These are phyloP conservation scores for Manacus vitellinus DNA, from an alignment of 2,113 vertebrate species.

Conservation along the genomic window DNA sequence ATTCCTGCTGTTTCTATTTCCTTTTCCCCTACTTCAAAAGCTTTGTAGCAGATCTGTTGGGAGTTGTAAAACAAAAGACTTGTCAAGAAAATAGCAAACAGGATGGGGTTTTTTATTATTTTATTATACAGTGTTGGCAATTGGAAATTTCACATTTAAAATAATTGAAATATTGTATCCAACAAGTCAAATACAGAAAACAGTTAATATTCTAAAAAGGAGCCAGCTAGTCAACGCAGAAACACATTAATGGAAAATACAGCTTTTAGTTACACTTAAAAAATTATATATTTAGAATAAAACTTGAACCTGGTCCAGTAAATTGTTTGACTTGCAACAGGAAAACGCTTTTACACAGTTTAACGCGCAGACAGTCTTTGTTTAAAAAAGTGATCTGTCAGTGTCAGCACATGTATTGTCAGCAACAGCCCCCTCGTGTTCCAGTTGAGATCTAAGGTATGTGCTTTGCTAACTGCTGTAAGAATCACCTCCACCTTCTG, in stretches of 20 bases:
- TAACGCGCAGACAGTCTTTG: slow-evolving; percentile 72
- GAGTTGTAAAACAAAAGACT: background rate
- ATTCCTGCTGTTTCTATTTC: slow-evolving; percentile 12
- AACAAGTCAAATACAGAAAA: slow-evolving; percentile 85
- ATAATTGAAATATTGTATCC: slow-evolving; percentile 82
- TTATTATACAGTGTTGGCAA: slow-evolving; percentile 73
- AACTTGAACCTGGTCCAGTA: slow-evolving; percentile 69
- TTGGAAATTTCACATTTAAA: slow-evolving; percentile 72
- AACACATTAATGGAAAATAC: slow-evolving; percentile 81
- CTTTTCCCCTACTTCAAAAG: background rate
- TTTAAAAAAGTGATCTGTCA: slow-evolving; percentile 79
- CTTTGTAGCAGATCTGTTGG: background rate
- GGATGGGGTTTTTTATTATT: background rate
- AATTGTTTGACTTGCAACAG: slow-evolving; percentile 64
- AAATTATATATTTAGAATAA: slow-evolving; percentile 80
- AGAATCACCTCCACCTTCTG: background rate
- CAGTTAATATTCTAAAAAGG: slow-evolving; percentile 81
- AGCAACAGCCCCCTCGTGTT: background rate
- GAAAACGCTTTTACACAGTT: slow-evolving; percentile 79
- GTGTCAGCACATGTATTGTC: slow-evolving; percentile 69
- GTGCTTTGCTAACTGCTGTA: background rate
- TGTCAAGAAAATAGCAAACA: slow-evolving; percentile 8
- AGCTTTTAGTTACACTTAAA: slow-evolving; percentile 84
- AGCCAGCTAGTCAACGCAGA: slow-evolving; percentile 76
- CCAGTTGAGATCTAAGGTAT: background rate